Percentiles rank a stretch among this genome's conserved stretches.
These are phyloP conservation scores for Limanda limanda DNA, from an alignment of 2,113 vertebrate genomes.

Conservation along the genomic window DNA sequence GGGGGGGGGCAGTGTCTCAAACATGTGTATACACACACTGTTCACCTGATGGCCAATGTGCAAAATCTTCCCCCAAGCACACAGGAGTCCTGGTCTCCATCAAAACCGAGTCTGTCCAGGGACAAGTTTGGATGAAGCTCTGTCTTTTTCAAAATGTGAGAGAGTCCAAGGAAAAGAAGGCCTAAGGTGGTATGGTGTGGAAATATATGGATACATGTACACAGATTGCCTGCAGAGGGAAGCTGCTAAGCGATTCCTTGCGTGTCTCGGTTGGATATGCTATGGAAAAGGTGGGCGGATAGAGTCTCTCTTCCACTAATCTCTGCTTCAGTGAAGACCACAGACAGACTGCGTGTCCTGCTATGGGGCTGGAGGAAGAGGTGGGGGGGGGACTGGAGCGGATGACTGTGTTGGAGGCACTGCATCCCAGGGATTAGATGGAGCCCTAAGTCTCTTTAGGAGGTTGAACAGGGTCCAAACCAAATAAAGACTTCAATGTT, in stretches of 20 bases:
- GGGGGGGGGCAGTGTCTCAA: slow-evolving; percentile 60
- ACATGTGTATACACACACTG: slow-evolving; percentile 33
- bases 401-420: slow-evolving; percentile 44
- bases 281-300: slow-evolving; percentile 52
- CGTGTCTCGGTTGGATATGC: slow-evolving; percentile 48
- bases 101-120: slow-evolving; percentile 61
- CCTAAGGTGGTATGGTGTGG: slow-evolving; percentile 41
- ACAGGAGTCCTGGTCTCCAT: slow-evolving; percentile 58
- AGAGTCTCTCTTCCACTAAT: slow-evolving; percentile 50
- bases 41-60: slow-evolving; percentile 59
- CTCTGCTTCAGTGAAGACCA: slow-evolving; percentile 39
- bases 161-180: slow-evolving; percentile 50
- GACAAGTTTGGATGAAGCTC: slow-evolving; percentile 48
- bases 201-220: slow-evolving; percentile 42
- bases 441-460: slow-evolving; percentile 50
- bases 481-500: slow-evolving; percentile 60
- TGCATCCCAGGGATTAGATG: slow-evolving; percentile 44
- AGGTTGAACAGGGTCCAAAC: slow-evolving; percentile 49
- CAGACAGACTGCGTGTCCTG: slow-evolving; percentile 42
- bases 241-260: slow-evolving; percentile 49
- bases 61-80: slow-evolving; percentile 57
- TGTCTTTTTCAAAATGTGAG: slow-evolving; percentile 35
- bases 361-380: neutral
- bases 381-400: neutral
- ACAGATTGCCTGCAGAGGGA: slow-evolving; percentile 32